phyloP scores from a whole-genome alignment of 2,797 vertebrate species.

The Xenentodon cancila region DNA sequence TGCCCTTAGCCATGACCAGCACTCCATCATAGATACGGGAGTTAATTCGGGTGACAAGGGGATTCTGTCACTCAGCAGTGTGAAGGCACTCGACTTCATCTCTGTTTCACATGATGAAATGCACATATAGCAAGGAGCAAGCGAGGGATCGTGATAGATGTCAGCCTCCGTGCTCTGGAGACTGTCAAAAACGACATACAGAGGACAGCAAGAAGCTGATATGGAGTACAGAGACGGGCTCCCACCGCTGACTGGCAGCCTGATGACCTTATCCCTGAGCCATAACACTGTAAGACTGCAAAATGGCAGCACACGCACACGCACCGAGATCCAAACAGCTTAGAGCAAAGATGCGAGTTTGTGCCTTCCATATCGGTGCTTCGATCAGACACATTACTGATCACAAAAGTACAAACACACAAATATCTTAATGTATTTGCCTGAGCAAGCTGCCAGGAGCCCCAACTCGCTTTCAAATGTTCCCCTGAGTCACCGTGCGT shows the following conservation, averaged over 20 bases:
- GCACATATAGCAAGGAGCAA: slow-evolving; percentile 22
- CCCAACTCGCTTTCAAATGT: slow-evolving; percentile 28
- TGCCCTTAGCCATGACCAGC: slow-evolving; percentile 61
- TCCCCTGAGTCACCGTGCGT: slow-evolving; percentile 35
- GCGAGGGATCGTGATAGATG: slow-evolving; percentile 30
- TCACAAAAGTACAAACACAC: slow-evolving; percentile 35
- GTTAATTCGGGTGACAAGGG: slow-evolving; percentile 75
- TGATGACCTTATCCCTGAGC: slow-evolving; percentile 67
- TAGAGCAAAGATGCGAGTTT: slow-evolving; percentile 33
- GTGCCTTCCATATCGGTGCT: slow-evolving; percentile 35
- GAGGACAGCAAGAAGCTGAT: slow-evolving; percentile 31
- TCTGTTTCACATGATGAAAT: slow-evolving; percentile 72
- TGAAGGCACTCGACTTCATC: slow-evolving; percentile 57
- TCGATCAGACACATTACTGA: slow-evolving; percentile 58
- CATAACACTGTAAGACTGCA: slow-evolving; percentile 46
- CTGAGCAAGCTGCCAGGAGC: slow-evolving; percentile 36
- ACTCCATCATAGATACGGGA: slow-evolving; percentile 66
- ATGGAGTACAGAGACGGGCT: slow-evolving; percentile 28
- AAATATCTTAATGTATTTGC: slow-evolving; percentile 47
- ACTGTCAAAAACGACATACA: slow-evolving; percentile 39
- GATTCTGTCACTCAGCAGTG: slow-evolving; percentile 66
- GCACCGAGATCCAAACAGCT: slow-evolving; percentile 25
- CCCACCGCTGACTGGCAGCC: slow-evolving; percentile 48
- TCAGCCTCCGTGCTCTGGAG: slow-evolving; percentile 37
- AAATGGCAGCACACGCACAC: slow-evolving; percentile 20